These are phyloP conservation scores for Calyptommatus sinebrachiatus DNA, from an alignment of 2,113 vertebrate species.

Conservation along the genomic window DNA sequence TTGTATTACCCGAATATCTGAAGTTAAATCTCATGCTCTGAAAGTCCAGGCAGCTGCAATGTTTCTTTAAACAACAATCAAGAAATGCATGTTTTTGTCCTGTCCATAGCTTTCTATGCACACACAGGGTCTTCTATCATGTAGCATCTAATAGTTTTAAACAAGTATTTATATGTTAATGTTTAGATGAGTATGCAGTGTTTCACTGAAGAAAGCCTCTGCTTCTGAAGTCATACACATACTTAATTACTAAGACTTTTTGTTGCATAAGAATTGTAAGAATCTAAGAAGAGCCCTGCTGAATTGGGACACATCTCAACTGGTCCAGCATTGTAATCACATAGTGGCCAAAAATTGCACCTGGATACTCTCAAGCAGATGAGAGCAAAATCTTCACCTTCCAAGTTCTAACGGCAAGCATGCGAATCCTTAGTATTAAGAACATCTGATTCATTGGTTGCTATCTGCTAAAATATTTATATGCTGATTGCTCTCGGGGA, in stretches of 20 bases:
- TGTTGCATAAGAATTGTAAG: too few species aligned
- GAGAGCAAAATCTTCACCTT: too few species aligned
- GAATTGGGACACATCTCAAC: too few species aligned
- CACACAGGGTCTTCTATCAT: not conserved
- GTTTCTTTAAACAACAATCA: not conserved
- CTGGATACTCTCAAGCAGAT: too few species aligned
- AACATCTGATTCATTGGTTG: conserved; percentile 12
- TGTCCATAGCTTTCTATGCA: too few species aligned
- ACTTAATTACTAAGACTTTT: not conserved
- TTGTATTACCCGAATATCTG: too few species aligned
- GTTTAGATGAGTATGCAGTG: not conserved
- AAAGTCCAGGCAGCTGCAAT: not conserved
- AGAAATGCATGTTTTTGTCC: too few species aligned
- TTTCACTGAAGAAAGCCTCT: not conserved
- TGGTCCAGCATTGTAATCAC: too few species aligned
- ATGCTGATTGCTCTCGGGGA: conserved; percentile 38
- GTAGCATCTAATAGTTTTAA: not conserved
- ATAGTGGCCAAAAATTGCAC: too few species aligned
- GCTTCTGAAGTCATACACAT: not conserved
- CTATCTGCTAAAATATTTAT: conserved; percentile 25
- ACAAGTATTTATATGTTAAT: not conserved
- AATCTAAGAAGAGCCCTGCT: too few species aligned
- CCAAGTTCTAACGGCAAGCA: not conserved
- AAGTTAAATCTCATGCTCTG: not conserved
- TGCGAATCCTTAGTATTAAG: not conserved